phyloP scores from a whole-genome alignment of 2,113 vertebrate genomes.

The Strix uralensis region DNA sequence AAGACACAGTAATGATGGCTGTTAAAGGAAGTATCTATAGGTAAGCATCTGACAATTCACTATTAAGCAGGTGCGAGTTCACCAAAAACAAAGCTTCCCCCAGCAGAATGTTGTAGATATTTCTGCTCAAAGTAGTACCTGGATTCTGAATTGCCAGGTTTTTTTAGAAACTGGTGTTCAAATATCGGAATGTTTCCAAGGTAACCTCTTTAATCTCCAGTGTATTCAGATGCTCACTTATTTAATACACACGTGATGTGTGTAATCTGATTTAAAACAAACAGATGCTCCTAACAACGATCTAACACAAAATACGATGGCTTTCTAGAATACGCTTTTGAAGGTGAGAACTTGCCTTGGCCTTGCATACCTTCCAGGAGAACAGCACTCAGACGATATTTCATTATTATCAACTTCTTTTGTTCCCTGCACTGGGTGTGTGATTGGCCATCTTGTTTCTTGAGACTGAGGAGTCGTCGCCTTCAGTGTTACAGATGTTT shows the following conservation, averaged over 20 bases:
- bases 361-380: not conserved
- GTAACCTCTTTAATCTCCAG: conserved; percentile 16
- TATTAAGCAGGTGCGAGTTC: not conserved
- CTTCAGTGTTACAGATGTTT: not conserved
- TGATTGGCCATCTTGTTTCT: not conserved
- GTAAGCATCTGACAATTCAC: not conserved
- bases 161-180: not conserved
- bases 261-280: conserved; percentile 23
- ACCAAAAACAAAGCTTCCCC: not conserved
- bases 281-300: not conserved
- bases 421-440: not conserved
- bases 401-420: not conserved
- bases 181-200: conserved; percentile 7
- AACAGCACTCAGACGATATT: not conserved
- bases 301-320: not conserved
- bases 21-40: not conserved
- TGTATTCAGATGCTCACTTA: not conserved
- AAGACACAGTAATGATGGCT: not conserved
- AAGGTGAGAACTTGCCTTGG: not conserved
- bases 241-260: not conserved
- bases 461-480: not conserved
- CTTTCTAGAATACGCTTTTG: not conserved
- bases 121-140: not conserved
- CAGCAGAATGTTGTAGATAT: not conserved
- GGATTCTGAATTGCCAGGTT: not conserved